Evolutionary conservation across 2,113 vertebrate species (phyloP).

Genomic region (Phyllostomus hastatus): DNA sequence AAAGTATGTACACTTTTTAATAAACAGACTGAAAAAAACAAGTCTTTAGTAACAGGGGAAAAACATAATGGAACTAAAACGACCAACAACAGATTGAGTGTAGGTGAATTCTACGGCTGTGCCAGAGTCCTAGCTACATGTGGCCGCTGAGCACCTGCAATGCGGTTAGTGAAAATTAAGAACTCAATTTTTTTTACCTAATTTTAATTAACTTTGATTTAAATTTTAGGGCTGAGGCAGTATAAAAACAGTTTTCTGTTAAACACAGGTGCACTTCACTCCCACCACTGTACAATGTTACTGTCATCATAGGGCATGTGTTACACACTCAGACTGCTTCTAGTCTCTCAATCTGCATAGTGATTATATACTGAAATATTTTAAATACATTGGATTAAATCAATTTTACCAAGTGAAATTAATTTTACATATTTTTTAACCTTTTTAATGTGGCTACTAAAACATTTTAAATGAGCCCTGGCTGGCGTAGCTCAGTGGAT

Average conservation of each 20-base stretch:
- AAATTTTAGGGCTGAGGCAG: not conserved
- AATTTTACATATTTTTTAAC: not conserved
- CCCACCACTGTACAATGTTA: not conserved
- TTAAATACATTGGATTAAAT: not conserved
- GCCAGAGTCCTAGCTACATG: not conserved
- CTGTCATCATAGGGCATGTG: not conserved
- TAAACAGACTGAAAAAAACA: not conserved
- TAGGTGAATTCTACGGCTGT: not conserved
- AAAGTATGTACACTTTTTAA: conserved; percentile 23
- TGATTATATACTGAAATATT: not conserved
- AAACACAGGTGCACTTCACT: not conserved
- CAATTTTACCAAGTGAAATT: not conserved
- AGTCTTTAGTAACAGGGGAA: not conserved
- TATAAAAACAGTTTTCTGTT: not conserved
- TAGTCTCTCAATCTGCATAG: not conserved
- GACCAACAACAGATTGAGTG: not conserved
- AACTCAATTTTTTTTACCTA: not conserved
- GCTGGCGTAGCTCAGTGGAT: no score
- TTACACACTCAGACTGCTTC: not conserved
- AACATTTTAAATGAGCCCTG: not conserved
- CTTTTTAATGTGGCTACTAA: not conserved
- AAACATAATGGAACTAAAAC: not conserved
- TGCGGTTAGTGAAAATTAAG: not conserved
- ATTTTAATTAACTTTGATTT: not conserved
- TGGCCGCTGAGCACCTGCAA: not conserved